Evolutionary conservation across 2,888 invertebrate species (phyloP), one percentile per base, ranked within the genome.

Genomic region (Petrolisthes manimaculis): DNA sequence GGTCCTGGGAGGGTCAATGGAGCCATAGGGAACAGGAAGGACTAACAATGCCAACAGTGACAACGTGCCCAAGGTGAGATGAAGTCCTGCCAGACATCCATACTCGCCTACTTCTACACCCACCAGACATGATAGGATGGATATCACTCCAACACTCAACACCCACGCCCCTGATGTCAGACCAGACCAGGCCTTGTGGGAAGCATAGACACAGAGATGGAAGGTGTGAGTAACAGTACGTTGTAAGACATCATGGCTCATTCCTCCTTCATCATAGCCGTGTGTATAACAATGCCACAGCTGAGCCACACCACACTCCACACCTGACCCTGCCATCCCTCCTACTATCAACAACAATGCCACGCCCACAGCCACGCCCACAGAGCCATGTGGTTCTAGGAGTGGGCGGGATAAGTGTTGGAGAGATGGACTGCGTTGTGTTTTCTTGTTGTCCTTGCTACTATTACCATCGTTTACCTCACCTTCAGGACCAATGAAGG

Each of bases 281-380:
- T 90, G 86, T 56, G 79, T 55, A 77, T 88, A 83, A 37, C 90
- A 90, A 86, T 90, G 90, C 90, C 90, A 90, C n/a, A 90, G 85
- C 54, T 88, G 83, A 0, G 90, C 88, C 61, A 90, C 88, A 8
- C 80, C 81, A 4, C 86, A 83, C 84, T 90, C 90, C 37, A 90
- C 37, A 12, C 90, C 90, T 3, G 88, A 51, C 6, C 85, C 83
- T 56, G 83, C 37, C 18, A 88, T 55, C 53, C 87, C 75, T 4
- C 88, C 90, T 5, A 88, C 24, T 6, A 86, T 55, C 54, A 90
- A 24, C 0, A 90, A 67, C 21, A 88, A 51, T 6, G 90, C 83
- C 69, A 90, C 90, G 24, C 86, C 86, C 6, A 75, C 74, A 9
- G 54, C 53, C 14, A 86, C 77, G 37, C 21, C 67, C 8, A 67